These are phyloP conservation scores for Gandaritis pyraliata DNA, from an alignment of 2,888 invertebrate genomes.

Conservation along the genomic window DNA sequence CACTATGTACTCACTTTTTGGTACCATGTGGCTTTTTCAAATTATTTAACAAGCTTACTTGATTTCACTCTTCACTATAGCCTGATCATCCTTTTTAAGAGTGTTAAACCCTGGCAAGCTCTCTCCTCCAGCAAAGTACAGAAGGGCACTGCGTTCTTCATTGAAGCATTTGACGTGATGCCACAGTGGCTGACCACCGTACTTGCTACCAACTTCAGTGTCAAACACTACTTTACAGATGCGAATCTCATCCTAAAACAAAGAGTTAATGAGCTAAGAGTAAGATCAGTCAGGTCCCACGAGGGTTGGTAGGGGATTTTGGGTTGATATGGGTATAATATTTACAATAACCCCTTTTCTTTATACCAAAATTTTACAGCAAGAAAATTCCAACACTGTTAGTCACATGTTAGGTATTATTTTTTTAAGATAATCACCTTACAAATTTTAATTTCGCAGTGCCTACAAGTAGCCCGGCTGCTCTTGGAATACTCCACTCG, in stretches of 20 bases:
- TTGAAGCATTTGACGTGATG: slow-evolving; percentile 96
- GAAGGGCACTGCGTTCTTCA: slow-evolving; percentile 87
- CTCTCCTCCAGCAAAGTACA: slow-evolving; percentile 89
- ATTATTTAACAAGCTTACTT: slow-evolving; percentile 76
- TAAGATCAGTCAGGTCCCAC: too few relatives aligned
- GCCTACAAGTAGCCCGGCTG: slow-evolving; percentile 90
- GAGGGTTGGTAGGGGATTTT: too few relatives aligned
- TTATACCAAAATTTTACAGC: too few relatives aligned
- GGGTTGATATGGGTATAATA: too few relatives aligned
- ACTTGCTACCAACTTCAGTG: slow-evolving; percentile 90
- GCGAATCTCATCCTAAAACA: slow-evolving; percentile 87
- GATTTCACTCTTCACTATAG: slow-evolving; percentile 85
- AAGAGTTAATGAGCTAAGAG: neutral
- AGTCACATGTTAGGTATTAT: too few relatives aligned
- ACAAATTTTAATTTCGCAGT: slow-evolving; percentile 93
- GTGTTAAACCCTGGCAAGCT: slow-evolving; percentile 90
- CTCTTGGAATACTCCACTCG: slow-evolving; percentile 94
- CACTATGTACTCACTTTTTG: too few relatives aligned
- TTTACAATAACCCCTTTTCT: too few relatives aligned
- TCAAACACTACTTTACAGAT: slow-evolving; percentile 94
- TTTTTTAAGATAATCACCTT: slow-evolving; percentile 81
- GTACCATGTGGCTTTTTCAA: too few relatives aligned
- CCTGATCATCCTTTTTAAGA: slow-evolving; percentile 89
- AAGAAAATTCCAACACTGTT: too few relatives aligned
- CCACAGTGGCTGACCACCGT: slow-evolving; percentile 94